Evolutionary conservation across 2,888 invertebrate species (phyloP), one percentile per base, ranked within the genome.

Genomic region (Corythucha ciliata): DNA sequence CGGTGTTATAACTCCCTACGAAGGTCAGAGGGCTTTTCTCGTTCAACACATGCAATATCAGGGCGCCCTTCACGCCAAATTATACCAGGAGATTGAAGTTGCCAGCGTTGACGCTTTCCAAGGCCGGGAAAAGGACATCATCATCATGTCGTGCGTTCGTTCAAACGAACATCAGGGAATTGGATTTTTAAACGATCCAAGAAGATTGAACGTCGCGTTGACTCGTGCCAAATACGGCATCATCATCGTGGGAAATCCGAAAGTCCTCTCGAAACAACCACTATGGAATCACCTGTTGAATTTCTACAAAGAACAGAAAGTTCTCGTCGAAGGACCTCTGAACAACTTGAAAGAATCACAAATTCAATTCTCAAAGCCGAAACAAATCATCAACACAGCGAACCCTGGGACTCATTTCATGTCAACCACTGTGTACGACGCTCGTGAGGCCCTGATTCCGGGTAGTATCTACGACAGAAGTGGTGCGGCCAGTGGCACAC

Each of bases 101-200:
- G 98, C 97, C 7, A 96, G 94, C 70, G 98, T 99, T 3, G 98
- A 99, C 69, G 98, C 98, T 0, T 99, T 99, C 69, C 96, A 97
- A 69, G 98, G 56, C 2, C 76, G 98, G 42, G 98, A 99, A 67
- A 99, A 99, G 66, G 98, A 99, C 66, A 88, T 97, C 52, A 98
- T 99, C 60, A 93, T 99, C 48, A 89, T 99, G 84, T 96, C 96
- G 0, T 98, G 97, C 70, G 98, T 99, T 2, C 79, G 98, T 46
- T 93, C 96, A 5, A 98, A 98, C 67, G 97, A 97, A 66, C 91
- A 96, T 65, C 96, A 97, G 68, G 97, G 94, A 33, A 98, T 99
- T 63, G 98, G 98, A 1, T 99, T 99, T 68, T 74, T 99, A 32
- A 96, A 94, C 66, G 98, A 99, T 69, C 97, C 98, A 0, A 76